These are phyloP conservation scores for Phallusia fumigata DNA, from an alignment of 23 tunicate species.

Conservation along the genomic window DNA sequence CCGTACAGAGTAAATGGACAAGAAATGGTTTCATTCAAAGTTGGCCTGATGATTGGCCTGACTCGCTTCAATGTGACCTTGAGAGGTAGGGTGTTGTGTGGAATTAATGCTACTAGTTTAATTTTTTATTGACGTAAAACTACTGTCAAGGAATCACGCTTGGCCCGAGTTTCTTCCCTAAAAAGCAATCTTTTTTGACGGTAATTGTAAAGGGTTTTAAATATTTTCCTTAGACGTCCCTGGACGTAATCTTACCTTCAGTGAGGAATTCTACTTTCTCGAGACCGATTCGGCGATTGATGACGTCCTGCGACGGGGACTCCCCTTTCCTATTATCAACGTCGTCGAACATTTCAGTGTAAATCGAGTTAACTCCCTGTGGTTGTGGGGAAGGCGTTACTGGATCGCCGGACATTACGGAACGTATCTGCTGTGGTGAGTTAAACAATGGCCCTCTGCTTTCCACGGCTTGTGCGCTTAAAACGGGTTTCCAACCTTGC, in stretches of 20 bases:
- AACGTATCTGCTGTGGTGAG: constrained; percentile 70
- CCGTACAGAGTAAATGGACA: constrained; percentile 22
- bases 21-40: constrained; percentile 28
- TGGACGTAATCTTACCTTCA: constrained; percentile 9
- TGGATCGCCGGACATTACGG: constrained; percentile 86
- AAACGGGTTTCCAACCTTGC: not conserved
- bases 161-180: too few species aligned
- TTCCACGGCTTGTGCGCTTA: not conserved
- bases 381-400: constrained; percentile 85
- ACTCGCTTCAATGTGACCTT: constrained; percentile 65
- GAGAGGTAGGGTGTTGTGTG: constrained; percentile 27
- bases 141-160: too few species aligned
- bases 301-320: constrained; percentile 47
- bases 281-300: constrained; percentile 43
- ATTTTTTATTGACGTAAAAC: too few species aligned
- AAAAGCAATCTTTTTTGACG: too few species aligned
- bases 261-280: constrained; percentile 58
- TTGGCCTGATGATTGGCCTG: constrained; percentile 67
- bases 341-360: constrained; percentile 83
- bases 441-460: not conserved
- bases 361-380: constrained; percentile 37
- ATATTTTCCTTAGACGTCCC: not conserved
- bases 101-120: too few species aligned
- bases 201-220: constrained; percentile 32
- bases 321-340: constrained; percentile 76